Conservation (phyloP, 2,888 invertebrate genomes). For the Eupelmus urozonus region DNA sequence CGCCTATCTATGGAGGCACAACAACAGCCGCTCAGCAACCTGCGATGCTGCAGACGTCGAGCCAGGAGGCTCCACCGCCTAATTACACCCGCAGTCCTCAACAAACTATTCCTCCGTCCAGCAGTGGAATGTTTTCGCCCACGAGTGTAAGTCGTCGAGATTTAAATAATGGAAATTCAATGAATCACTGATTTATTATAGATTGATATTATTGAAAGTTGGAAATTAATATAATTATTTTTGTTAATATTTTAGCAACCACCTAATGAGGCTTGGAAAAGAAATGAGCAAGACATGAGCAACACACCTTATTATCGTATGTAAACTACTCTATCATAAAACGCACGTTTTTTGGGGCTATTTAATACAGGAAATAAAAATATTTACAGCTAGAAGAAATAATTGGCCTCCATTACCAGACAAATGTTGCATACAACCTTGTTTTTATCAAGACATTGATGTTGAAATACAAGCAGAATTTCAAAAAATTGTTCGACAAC, state of each 20-base stretch:
- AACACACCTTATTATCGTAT: slow-evolving; percentile 79
- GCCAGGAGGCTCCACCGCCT: slow-evolving; percentile 79
- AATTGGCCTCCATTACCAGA: slow-evolving; percentile 99
- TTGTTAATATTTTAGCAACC: slow-evolving; percentile 58
- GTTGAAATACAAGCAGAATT: slow-evolving; percentile 99
- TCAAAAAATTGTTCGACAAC: slow-evolving; percentile 94
- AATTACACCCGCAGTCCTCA: slow-evolving; percentile 83
- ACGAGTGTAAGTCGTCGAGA: slow-evolving; percentile 66
- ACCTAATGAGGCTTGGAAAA: slow-evolving; percentile 56
- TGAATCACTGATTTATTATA: too few relatives aligned
- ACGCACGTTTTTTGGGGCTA: neutral
- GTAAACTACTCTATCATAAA: slow-evolving; percentile 39
- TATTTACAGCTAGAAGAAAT: slow-evolving; percentile 83
- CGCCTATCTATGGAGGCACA: slow-evolving; percentile 75
- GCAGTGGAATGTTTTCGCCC: slow-evolving; percentile 67
- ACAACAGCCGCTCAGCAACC: slow-evolving; percentile 80
- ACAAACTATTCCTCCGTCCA: slow-evolving; percentile 76
- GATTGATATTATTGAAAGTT: too few relatives aligned
- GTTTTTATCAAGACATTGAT: slow-evolving; percentile 99
- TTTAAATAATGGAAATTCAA: too few relatives aligned
- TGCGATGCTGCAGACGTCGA: slow-evolving; percentile 90
- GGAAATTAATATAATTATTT: too few relatives aligned
- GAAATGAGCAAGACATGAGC: slow-evolving; percentile 64
- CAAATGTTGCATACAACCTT: slow-evolving; percentile 95
- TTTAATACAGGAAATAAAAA: slow-evolving; percentile 3